Conservation (phyloP, 2,113 vertebrate genomes). For the Neolamprologus brichardi region DNA sequence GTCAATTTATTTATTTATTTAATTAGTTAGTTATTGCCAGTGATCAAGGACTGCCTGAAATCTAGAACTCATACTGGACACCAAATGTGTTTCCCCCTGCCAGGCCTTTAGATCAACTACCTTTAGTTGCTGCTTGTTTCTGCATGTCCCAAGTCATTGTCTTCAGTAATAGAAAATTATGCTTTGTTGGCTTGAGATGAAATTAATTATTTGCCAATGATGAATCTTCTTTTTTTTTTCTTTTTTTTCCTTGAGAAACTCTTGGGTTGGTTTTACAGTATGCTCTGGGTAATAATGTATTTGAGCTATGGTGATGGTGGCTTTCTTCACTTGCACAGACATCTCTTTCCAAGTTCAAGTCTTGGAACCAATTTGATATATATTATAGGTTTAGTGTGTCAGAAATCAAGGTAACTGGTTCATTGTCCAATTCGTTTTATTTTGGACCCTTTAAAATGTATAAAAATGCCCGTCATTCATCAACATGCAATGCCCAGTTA, state of each 20-base stretch:
- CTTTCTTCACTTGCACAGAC: not conserved
- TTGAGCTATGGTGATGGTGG: not conserved
- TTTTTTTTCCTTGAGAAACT: not conserved
- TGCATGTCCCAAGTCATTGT: not conserved
- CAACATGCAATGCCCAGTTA: not conserved
- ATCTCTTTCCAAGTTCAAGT: not conserved
- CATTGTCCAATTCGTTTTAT: not conserved
- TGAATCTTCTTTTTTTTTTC: not conserved
- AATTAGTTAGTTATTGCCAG: not conserved
- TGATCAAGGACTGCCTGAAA: not conserved
- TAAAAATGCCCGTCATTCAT: not conserved
- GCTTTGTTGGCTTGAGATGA: rapidly evolving
- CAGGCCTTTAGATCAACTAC: not conserved
- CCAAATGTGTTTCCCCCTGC: not conserved
- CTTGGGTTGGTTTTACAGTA: not conserved
- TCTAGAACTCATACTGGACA: not conserved
- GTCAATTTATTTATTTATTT: not conserved
- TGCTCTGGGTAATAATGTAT: not conserved
- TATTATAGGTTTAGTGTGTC: not conserved
- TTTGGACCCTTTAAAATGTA: not conserved
- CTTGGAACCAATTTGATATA: not conserved
- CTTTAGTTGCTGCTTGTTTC: not conserved
- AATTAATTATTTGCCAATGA: rapidly evolving
- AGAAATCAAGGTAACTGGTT: not conserved
- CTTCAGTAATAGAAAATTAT: not conserved